Evolutionary conservation across 2,888 invertebrate species (phyloP).

Genomic region (Lasioglossum malachurum): DNA sequence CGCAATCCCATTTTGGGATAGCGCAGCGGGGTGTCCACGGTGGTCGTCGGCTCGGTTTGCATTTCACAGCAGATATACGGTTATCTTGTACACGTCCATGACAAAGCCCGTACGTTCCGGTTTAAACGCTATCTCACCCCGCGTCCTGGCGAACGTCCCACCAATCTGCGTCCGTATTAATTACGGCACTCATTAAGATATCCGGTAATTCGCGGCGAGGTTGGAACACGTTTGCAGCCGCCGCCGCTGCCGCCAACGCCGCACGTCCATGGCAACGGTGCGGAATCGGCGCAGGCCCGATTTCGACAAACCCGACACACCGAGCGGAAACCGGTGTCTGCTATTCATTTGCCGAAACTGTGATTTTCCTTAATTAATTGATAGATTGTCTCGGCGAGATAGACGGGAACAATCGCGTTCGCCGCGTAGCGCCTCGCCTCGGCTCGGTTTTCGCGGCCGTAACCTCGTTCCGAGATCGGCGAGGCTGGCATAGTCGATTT

Average conservation of each 20-base stretch:
- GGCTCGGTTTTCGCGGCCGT: constrained; percentile 25
- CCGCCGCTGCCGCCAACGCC: neutral
- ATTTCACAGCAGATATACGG: constrained; percentile 80
- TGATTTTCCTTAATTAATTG: constrained; percentile 84
- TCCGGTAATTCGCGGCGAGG: constrained; percentile 82
- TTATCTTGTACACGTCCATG: constrained; percentile 81
- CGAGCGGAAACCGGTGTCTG: constrained; percentile 67
- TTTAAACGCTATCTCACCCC: constrained; percentile 79
- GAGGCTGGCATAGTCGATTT: constrained; percentile 13
- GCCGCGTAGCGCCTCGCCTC: constrained; percentile 47
- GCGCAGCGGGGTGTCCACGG: constrained; percentile 68
- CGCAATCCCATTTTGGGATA: constrained; percentile 72
- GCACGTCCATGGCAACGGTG: constrained; percentile 54
- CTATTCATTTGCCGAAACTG: constrained; percentile 80
- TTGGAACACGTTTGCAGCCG: constrained; percentile 58
- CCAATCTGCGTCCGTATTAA: constrained; percentile 84
- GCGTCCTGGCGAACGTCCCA: constrained; percentile 77
- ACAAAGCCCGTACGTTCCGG: constrained; percentile 82
- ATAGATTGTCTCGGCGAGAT: constrained; percentile 82
- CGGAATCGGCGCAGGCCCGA: constrained; percentile 13
- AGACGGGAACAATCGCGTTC: constrained; percentile 73
- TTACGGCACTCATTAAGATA: constrained; percentile 84
- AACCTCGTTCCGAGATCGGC: constrained; percentile 5
- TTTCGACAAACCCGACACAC: constrained; percentile 28
- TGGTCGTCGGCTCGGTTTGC: constrained; percentile 75